Evolutionary conservation across 2,113 vertebrate genomes (phyloP).

Genomic region (Plectropomus leopardus): DNA sequence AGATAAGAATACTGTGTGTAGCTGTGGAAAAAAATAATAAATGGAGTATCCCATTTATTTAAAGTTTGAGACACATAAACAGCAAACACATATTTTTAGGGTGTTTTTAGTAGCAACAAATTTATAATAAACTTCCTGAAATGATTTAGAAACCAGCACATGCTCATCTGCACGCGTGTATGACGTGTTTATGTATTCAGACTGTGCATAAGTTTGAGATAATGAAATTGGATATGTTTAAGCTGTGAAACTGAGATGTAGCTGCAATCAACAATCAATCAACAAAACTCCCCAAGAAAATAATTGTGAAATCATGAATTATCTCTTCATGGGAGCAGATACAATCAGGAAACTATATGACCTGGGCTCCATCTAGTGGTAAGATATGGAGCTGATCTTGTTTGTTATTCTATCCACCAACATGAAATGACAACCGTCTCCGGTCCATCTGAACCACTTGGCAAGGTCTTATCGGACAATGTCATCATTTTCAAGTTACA

Average conservation of each 20-base stretch:
- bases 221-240: neutral
- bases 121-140: neutral
- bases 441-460: no score
- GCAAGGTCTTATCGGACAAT: no score
- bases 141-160: neutral
- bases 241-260: neutral
- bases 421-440: neutral
- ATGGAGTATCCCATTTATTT: neutral
- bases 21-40: no score
- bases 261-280: neutral
- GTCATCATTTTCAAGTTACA: no score
- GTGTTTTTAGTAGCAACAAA: neutral
- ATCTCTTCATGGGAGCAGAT: neutral
- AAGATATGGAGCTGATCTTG: neutral
- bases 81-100: neutral
- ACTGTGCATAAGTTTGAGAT: neutral
- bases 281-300: no score
- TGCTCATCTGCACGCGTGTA: neutral
- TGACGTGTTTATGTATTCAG: neutral
- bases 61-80: neutral
- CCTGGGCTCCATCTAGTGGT: conserved; percentile 69
- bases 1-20: no score
- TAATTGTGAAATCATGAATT: neutral
- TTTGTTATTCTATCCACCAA: neutral
- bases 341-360: neutral